These are phyloP conservation scores for Phrynocephalus forsythii DNA, from an alignment of 2,797 vertebrate species.

Conservation along the genomic window DNA sequence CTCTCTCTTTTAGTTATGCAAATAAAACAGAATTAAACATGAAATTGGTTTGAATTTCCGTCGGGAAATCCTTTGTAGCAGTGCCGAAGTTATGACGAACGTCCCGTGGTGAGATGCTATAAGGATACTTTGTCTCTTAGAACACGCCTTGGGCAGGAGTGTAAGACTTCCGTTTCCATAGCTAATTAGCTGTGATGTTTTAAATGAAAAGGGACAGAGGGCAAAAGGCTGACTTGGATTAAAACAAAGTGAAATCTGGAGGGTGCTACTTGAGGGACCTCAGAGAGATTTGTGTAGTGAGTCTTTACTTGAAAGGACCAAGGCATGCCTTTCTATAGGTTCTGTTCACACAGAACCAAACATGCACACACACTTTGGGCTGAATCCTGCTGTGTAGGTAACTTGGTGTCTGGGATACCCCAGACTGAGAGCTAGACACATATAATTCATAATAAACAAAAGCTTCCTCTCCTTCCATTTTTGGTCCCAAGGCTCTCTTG, in stretches of 20 bases:
- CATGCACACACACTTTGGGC: not conserved
- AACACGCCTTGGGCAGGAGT: not conserved
- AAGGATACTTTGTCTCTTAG: not conserved
- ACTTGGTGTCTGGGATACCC: too few relatives aligned
- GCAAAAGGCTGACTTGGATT: not conserved
- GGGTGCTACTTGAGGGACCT: not conserved
- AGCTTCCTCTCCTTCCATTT: too few relatives aligned
- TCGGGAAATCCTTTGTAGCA: too few relatives aligned
- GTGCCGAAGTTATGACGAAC: too few relatives aligned
- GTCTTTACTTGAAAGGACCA: too few relatives aligned
- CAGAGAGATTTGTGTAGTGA: not conserved
- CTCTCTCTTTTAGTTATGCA: not conserved
- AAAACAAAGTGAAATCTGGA: too few relatives aligned
- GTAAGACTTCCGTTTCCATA: not conserved
- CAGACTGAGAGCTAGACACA: too few relatives aligned
- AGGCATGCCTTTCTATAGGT: too few relatives aligned
- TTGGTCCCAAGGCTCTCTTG: too few relatives aligned
- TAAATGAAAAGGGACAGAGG: not conserved
- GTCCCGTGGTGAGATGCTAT: not conserved
- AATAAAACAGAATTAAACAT: not conserved
- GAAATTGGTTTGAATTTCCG: not conserved
- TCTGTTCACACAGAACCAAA: not conserved
- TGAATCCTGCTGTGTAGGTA: too few relatives aligned
- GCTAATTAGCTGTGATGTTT: not conserved
- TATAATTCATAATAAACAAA: too few relatives aligned